Evolutionary conservation across 2,888 invertebrate species (phyloP).

Genomic region (Nomada goodeniana): DNA sequence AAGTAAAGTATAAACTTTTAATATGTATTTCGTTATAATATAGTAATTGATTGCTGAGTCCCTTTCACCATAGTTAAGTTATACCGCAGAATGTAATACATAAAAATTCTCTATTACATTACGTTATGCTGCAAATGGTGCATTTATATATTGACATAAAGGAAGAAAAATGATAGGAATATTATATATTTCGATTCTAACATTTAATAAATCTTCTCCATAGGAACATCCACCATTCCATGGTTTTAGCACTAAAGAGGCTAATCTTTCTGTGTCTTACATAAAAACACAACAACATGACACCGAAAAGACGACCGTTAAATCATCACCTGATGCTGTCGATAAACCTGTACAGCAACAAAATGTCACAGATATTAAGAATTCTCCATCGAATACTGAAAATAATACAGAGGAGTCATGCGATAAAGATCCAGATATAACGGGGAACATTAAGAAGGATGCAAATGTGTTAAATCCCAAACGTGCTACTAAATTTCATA

Average conservation of each 20-base stretch:
- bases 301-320: conserved; percentile 64
- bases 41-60: background rate
- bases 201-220: conserved; percentile 55
- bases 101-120: background rate
- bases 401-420: conserved; percentile 53
- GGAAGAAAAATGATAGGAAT: background rate
- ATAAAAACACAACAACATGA: conserved; percentile 78
- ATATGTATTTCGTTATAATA: conserved; percentile 1
- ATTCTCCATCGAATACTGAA: conserved; percentile 61
- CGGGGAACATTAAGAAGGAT: conserved; percentile 47
- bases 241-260: conserved; percentile 83
- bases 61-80: background rate
- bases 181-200: conserved; percentile 3
- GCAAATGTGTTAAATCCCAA: conserved; percentile 50
- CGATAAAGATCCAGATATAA: conserved; percentile 44
- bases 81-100: background rate
- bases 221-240: conserved; percentile 83
- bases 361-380: conserved; percentile 56
- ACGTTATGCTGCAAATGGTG: background rate
- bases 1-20: background rate
- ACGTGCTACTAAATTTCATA: conserved; percentile 63
- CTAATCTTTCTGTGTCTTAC: conserved; percentile 78
- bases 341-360: conserved; percentile 60
- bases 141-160: background rate
- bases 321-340: conserved; percentile 44